phyloP scores from a whole-genome alignment of 2,888 invertebrate genomes.

The Monoplex corrugatus region DNA sequence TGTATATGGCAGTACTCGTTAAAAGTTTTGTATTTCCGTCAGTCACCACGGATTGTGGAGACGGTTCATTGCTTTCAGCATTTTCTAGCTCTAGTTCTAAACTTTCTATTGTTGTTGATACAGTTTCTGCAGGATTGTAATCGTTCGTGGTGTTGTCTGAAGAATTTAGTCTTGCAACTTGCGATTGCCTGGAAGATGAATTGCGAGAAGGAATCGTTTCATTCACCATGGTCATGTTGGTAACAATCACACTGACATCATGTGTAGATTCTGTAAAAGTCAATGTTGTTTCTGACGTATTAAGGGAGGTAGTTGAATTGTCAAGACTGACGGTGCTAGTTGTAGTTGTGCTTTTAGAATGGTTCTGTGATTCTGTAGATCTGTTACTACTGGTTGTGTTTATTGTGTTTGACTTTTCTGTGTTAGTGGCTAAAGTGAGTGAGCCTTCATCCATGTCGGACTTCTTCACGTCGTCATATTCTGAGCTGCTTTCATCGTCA shows the following conservation, averaged over 20 bases:
- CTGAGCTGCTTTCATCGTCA: no score
- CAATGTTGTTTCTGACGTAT: background rate
- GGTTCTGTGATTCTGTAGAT: background rate
- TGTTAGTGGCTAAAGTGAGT: background rate
- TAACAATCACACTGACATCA: background rate
- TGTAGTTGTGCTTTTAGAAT: background rate
- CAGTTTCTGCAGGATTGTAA: background rate
- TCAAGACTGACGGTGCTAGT: background rate
- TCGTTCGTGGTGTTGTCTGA: background rate
- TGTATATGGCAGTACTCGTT: no score
- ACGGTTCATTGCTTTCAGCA: background rate
- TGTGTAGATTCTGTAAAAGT: background rate
- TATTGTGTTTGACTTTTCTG: background rate
- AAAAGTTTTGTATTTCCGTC: background rate
- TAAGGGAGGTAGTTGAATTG: background rate
- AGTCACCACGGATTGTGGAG: background rate
- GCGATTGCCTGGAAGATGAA: background rate
- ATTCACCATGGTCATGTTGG: background rate
- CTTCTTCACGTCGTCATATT: background rate
- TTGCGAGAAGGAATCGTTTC: background rate
- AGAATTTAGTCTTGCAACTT: background rate
- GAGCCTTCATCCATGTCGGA: background rate
- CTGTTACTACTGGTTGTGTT: background rate
- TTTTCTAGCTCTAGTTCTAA: background rate
- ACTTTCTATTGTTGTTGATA: background rate